A percentile compares a stretch with the other conserved stretches of the same genome.
These are phyloP conservation scores for Hypomecis atomaria DNA, from an alignment of 2,888 invertebrate species.

Conservation along the genomic window DNA sequence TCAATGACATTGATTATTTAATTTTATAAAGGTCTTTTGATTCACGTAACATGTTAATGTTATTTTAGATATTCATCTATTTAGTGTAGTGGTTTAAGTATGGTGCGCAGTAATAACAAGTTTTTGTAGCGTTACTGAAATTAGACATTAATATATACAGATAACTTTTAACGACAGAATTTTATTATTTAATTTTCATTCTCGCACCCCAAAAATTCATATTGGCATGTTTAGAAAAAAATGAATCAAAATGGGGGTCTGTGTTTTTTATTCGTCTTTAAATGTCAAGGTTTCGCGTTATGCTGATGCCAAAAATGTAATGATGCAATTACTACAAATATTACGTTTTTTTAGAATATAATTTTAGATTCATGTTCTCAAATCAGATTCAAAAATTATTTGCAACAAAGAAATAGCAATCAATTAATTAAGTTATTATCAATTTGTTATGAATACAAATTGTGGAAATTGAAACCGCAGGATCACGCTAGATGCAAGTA, in stretches of 20 bases:
- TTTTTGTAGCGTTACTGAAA: conserved; percentile 8
- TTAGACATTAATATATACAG: conserved; percentile 6
- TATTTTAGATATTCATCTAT: neutral
- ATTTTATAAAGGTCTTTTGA: conserved; percentile 8
- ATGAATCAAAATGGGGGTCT: conserved; percentile 5
- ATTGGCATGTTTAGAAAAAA: neutral
- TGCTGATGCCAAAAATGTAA: conserved; percentile 3
- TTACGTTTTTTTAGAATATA: conserved; percentile 24
- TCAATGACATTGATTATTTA: conserved; percentile 13
- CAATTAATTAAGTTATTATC: too few relatives aligned
- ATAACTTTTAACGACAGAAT: neutral
- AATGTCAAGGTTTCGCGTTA: conserved; percentile 27
- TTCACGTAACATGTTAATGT: conserved; percentile 8
- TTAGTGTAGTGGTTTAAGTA: conserved; percentile 1
- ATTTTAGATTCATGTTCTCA: conserved; percentile 1
- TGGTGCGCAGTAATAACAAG: conserved; percentile 15
- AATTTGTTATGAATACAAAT: too few relatives aligned
- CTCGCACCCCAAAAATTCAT: neutral
- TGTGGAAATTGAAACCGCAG: too few relatives aligned
- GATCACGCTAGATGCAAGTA: too few relatives aligned
- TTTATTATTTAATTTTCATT: conserved; percentile 1
- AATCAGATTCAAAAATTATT: too few relatives aligned
- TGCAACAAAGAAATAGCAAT: too few relatives aligned
- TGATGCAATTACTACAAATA: conserved; percentile 21
- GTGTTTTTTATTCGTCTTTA: conserved; percentile 8